Conservation (phyloP, 2,797 vertebrate genomes). For the Onychomys leucogaster region DNA sequence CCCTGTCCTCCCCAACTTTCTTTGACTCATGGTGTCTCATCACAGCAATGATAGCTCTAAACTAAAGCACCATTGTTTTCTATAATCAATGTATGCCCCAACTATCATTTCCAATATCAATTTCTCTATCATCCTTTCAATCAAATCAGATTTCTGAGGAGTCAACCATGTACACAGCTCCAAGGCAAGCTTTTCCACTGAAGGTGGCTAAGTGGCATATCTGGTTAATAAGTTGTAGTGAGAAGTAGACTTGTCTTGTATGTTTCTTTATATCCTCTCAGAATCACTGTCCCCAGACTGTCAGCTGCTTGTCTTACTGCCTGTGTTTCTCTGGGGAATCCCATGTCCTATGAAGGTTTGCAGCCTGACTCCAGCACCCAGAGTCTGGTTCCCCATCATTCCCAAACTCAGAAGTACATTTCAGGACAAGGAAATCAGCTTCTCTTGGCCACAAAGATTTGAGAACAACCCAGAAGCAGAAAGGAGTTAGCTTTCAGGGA, state of each 20-base stretch:
- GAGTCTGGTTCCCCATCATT: background rate
- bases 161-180: background rate
- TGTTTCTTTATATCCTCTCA: background rate
- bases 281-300: background rate
- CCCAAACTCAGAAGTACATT: constrained; percentile 10
- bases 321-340: background rate
- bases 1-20: background rate
- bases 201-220: background rate
- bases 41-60: background rate
- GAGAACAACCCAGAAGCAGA: constrained; percentile 19
- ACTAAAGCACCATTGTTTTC: background rate
- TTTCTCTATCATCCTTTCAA: background rate
- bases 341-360: background rate
- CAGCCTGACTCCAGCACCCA: background rate
- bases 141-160: constrained; percentile 22
- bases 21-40: background rate
- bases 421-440: background rate
- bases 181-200: background rate
- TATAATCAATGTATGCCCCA: background rate
- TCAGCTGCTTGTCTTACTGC: background rate
- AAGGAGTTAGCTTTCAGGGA: background rate
- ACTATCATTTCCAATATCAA: background rate
- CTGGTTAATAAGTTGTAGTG: background rate
- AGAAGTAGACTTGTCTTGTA: background rate
- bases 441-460: background rate